A percentile compares a stretch with the other conserved stretches of the same genome.
These are phyloP conservation scores for Apaloderma vittatum DNA, from an alignment of 2,113 vertebrate genomes.

Conservation along the genomic window DNA sequence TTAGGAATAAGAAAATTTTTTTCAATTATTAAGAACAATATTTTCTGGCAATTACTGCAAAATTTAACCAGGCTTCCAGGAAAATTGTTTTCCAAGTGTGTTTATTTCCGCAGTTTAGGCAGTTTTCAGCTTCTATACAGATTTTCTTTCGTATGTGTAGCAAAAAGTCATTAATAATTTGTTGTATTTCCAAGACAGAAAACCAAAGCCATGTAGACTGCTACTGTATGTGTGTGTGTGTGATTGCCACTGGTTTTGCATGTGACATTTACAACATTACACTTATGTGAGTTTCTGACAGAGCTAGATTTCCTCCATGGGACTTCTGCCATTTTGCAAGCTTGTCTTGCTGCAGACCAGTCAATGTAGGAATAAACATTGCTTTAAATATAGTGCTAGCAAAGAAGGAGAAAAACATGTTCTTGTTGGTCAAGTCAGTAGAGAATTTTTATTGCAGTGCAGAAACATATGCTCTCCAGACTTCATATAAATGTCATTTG, in stretches of 20 bases:
- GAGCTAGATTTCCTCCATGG: background rate
- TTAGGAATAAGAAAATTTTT: background rate
- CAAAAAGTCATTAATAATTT: background rate
- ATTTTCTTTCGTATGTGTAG: background rate
- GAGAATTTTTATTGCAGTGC: background rate
- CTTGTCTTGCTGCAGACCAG: background rate
- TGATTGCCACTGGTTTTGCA: accelerated
- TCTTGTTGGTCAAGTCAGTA: background rate
- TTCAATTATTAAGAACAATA: background rate
- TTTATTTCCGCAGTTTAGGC: background rate
- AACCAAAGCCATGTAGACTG: background rate
- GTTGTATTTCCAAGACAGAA: background rate
- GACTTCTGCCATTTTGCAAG: background rate
- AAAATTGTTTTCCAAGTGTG: background rate
- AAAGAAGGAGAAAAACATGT: background rate
- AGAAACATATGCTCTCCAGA: background rate
- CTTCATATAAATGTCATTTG: background rate
- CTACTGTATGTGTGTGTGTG: accelerated
- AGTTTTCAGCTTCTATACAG: background rate
- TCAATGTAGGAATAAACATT: background rate
- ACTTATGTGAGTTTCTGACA: background rate
- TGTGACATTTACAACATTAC: accelerated
- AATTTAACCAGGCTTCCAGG: background rate
- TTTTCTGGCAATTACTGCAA: background rate
- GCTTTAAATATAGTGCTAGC: background rate